Evolutionary conservation across 2,113 vertebrate genomes (phyloP), one percentile per base, ranked within the genome.

Genomic region (Mus spicilegus): DNA sequence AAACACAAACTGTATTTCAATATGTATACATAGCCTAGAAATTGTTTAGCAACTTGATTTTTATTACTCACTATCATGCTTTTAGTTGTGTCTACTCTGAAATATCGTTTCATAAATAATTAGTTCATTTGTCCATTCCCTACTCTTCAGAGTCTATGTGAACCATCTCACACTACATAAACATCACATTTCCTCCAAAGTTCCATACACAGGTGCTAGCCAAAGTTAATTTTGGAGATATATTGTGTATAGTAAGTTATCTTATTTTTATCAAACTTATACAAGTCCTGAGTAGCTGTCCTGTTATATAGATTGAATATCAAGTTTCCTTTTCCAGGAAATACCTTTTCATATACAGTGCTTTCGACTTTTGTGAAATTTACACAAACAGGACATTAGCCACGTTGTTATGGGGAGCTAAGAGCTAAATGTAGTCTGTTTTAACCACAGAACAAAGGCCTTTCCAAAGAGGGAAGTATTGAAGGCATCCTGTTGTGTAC

Each of bases 241-340:
- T 28, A 4, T 33, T 63, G 7, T 13, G 4, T 88, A 42, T 49
- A 95, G 10, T 51, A 94, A 90, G 14, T 85, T 75, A 89, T 51
- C 16, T 96, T 4, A 39, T 84, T 88, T 93, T 92, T 88, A 65
- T 76, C 42, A 80, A 90, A 93, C 67, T 82, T 85, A 12, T 65
- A 77, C 73, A 63, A 70, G 81, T 89, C 26, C 75, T 85, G 19
- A 89, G n/a, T 36, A 73, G 11, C 58, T 87, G 7, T 58, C 28
- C 90, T 19, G 61, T 84, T 54, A 84, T 54, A 86, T 65, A 3
- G 65, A 87, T 36, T 76, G n/a, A 58, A 8, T 5, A 84, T 81
- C 22, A 92, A 85, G 92, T 76, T 17, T 95, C 54, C 17, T 91
- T 17, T 95, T 88, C 12, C 33, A 73, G 67, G 70, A 94, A 46